Conservation (phyloP, 2,888 invertebrate species). For the Arctia plantaginis region DNA sequence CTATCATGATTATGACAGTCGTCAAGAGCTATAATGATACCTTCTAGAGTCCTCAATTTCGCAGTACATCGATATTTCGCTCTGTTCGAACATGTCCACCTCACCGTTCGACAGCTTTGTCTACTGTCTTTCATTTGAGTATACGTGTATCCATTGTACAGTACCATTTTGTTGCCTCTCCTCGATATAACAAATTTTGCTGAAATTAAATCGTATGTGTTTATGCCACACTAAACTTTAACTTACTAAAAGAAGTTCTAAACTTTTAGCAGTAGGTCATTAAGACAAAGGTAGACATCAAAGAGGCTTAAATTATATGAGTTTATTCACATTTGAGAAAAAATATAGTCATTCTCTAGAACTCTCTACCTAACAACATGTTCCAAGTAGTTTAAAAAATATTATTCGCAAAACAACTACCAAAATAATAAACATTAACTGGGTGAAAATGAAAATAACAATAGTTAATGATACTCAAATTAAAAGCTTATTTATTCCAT, state of each 20-base stretch:
- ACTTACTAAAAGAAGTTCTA: neutral
- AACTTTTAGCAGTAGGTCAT: neutral
- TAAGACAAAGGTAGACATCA: neutral
- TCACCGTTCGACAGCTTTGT: neutral
- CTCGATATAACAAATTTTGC: constrained; percentile 17
- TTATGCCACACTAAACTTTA: neutral
- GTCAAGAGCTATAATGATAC: constrained; percentile 18
- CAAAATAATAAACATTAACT: neutral
- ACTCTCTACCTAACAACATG: neutral
- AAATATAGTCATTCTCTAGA: neutral
- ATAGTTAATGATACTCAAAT: neutral
- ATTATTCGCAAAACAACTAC: no score
- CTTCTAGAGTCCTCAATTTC: constrained; percentile 28
- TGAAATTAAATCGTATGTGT: constrained; percentile 4
- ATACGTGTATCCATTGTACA: constrained; percentile 18
- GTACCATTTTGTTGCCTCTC: constrained; percentile 31
- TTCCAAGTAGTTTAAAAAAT: neutral
- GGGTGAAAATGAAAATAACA: neutral
- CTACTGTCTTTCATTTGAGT: constrained; percentile 4
- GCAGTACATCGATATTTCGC: constrained; percentile 31
- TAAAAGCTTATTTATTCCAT: neutral
- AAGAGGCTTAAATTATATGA: neutral
- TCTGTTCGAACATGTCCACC: constrained; percentile 43
- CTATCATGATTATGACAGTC: constrained; percentile 27
- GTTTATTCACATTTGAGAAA: neutral